Base-by-base conservation (phyloP, 2,797 vertebrate species). In the Numenius phaeopus region DNA sequence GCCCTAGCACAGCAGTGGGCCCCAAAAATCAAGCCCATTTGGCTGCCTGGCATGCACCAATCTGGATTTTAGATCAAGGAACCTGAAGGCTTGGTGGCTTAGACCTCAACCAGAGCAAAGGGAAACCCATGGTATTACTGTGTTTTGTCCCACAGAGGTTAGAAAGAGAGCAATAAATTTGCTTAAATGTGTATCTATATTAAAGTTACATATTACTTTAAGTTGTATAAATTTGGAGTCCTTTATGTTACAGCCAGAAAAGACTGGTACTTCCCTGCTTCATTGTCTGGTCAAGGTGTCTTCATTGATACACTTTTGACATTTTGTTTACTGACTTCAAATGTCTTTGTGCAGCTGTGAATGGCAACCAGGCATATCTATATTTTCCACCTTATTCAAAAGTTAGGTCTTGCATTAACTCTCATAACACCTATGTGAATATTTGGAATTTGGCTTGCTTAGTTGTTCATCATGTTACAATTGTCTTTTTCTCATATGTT, bases 121-220 rank as follows among this genome's bases (percentile, higher is more conserved):
- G 65, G 29, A 49, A 59, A 40, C 3, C 22, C 3, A 18, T 26
- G 6, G 3, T 32, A 30, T 24, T 55, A 40, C 5, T 1, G 2
- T 34, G 5, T 42, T 66, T 61, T 62, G 22, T 72, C 20, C 39
- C 29, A 20, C 20, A 61, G 26, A 40, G 13, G 14, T 37, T 55
- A 57, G 21, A 70, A 42, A 59, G 5, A 26, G 12, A 72, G 16
- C 5, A 40, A 21, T 44, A 30, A 47, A 55, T 42, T 40, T 79
- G 15, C 47, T 87, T 76, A 58, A n/a, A n/a, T 27, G 3, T 47
- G 12, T 67, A 34, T 11, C 11, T 58, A 20, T n/a, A 46, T 55
- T 65, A 57, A 59, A 61, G 12, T 61, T 55, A 47, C 0, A 0
- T 47, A 14, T 23, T 66, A 40, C 9, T 66, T 61, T n/a, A 71